A percentile compares a stretch with the other conserved stretches of the same genome.
These are phyloP conservation scores for Sturnira hondurensis DNA, from an alignment of 2,113 vertebrate genomes.

Conservation along the genomic window DNA sequence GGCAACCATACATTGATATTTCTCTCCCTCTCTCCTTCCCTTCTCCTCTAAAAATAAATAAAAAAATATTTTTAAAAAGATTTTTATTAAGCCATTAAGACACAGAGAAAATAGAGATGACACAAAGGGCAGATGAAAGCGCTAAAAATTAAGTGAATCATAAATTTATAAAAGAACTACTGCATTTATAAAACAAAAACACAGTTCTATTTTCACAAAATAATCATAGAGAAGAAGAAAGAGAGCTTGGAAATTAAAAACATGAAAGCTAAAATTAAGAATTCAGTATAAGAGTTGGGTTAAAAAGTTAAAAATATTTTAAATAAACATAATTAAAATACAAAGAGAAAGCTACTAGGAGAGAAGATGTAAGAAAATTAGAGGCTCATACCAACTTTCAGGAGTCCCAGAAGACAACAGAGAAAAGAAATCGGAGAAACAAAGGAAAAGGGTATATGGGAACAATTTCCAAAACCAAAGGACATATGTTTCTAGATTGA, in stretches of 20 bases:
- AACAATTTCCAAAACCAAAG: background rate
- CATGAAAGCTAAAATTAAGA: background rate
- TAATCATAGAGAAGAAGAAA: background rate
- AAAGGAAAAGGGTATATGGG: background rate
- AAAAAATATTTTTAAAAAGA: too few species aligned
- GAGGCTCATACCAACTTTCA: background rate
- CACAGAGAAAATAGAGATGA: background rate
- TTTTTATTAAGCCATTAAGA: background rate
- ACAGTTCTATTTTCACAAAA: background rate
- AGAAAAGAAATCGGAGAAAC: background rate
- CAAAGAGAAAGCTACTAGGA: background rate
- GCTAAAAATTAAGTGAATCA: background rate
- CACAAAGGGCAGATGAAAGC: background rate
- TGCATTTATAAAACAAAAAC: background rate
- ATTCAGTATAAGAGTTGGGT: background rate
- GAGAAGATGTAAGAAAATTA: background rate
- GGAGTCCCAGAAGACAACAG: background rate
- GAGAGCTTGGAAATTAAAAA: background rate
- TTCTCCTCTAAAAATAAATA: too few species aligned
- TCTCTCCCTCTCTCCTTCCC: too few species aligned
- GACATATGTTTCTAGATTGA: background rate
- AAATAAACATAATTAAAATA: background rate
- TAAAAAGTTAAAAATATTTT: background rate
- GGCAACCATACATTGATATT: too few species aligned
- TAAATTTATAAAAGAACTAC: background rate